These are phyloP conservation scores for Agrotis clavis DNA, from an alignment of 2,888 invertebrate genomes.

Conservation along the genomic window DNA sequence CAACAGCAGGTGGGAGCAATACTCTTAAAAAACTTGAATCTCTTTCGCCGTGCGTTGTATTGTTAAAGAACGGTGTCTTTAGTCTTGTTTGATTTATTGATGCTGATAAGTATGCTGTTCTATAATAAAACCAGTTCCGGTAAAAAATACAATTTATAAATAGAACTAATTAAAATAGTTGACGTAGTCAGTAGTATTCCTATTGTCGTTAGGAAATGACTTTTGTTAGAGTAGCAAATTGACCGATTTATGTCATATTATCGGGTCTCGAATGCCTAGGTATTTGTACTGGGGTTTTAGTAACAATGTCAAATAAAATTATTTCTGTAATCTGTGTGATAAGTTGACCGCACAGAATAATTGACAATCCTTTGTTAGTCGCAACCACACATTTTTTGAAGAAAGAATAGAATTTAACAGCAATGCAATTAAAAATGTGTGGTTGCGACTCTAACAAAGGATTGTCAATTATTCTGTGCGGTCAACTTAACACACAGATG, in stretches of 20 bases:
- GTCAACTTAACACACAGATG: no score
- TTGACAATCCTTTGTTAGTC: neutral
- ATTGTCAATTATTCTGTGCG: neutral
- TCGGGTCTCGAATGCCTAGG: neutral
- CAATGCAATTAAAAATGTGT: slow-evolving; percentile 14
- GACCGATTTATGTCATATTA: neutral
- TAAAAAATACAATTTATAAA: slow-evolving; percentile 24
- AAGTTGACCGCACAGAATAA: neutral
- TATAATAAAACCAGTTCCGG: slow-evolving; percentile 39
- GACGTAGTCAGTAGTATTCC: slow-evolving; percentile 7
- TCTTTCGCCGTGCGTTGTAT: slow-evolving; percentile 83
- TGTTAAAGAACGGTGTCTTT: slow-evolving; percentile 80
- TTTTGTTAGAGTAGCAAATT: neutral
- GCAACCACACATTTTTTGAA: neutral
- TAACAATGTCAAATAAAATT: no score
- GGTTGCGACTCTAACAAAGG: no score
- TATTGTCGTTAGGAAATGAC: slow-evolving; percentile 3
- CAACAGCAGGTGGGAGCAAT: slow-evolving; percentile 88
- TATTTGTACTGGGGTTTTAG: no score
- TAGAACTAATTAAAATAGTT: slow-evolving; percentile 19
- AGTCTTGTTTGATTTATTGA: slow-evolving; percentile 71
- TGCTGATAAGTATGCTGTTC: slow-evolving; percentile 59
- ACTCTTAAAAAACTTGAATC: slow-evolving; percentile 86
- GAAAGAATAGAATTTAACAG: neutral
- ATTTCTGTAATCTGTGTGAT: no score